Conservation (phyloP, 2,888 invertebrate genomes). For the Orthosia cruda region DNA sequence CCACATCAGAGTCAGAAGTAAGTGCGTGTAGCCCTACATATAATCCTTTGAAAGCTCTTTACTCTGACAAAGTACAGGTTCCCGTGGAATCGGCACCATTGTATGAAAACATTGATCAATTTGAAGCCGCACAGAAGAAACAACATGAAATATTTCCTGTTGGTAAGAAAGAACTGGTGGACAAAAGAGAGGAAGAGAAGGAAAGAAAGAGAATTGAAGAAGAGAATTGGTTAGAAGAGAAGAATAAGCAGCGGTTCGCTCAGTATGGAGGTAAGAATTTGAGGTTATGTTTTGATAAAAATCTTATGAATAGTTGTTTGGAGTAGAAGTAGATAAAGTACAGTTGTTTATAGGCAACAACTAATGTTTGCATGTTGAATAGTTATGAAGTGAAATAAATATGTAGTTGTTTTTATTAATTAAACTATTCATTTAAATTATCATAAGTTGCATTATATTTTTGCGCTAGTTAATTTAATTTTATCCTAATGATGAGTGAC, state of each 20-base stretch:
- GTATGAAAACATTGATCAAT: slow-evolving; percentile 94
- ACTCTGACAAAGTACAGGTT: slow-evolving; percentile 90
- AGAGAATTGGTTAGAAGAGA: slow-evolving; percentile 79
- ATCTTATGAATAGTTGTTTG: neutral
- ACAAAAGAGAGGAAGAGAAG: slow-evolving; percentile 83
- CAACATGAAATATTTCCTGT: slow-evolving; percentile 73
- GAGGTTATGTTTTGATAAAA: slow-evolving; percentile 82
- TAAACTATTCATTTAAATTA: neutral
- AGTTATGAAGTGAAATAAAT: neutral
- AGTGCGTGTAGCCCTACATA: slow-evolving; percentile 90
- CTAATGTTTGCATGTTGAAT: neutral
- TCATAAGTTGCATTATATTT: neutral
- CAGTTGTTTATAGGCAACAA: neutral
- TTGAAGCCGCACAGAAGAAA: slow-evolving; percentile 80
- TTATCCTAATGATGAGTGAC: neutral
- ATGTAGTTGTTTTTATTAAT: neutral
- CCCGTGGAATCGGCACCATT: slow-evolving; percentile 92
- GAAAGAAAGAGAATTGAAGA: slow-evolving; percentile 74
- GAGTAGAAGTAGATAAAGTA: neutral
- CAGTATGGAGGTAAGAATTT: slow-evolving; percentile 84
- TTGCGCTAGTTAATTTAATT: neutral
- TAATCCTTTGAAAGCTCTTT: slow-evolving; percentile 94
- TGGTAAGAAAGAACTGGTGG: slow-evolving; percentile 78
- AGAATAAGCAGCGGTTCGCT: slow-evolving; percentile 86
- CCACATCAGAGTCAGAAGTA: slow-evolving; percentile 87